Percentiles rank a stretch among this genome's conserved stretches.
These are phyloP conservation scores for Hyles lineata DNA, from an alignment of 2,888 invertebrate species.

Conservation along the genomic window DNA sequence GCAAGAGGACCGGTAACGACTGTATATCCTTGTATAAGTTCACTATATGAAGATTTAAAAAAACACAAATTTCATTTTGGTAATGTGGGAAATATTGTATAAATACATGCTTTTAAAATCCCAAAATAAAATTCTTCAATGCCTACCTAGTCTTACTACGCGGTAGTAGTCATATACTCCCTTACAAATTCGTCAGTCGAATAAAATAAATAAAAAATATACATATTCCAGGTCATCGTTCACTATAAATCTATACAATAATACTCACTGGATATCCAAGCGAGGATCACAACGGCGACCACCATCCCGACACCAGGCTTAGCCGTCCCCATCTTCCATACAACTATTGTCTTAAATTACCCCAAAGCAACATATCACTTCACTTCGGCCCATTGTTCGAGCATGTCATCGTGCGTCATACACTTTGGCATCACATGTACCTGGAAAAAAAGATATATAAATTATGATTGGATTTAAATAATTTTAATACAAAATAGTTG, in stretches of 20 bases:
- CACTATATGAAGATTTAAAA: no score
- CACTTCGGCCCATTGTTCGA: constrained; percentile 36
- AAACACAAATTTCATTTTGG: no score
- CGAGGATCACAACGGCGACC: constrained; percentile 59
- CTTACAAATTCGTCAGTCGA: no score
- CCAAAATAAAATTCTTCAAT: no score
- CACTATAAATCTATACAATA: neutral
- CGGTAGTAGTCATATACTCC: no score
- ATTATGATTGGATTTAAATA: neutral
- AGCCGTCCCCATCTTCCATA: constrained; percentile 64
- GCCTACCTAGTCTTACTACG: no score
- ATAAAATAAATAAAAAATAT: no score
- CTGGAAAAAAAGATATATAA: constrained; percentile 20
- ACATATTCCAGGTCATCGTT: no score
- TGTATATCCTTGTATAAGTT: no score
- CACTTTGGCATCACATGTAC: constrained; percentile 26
- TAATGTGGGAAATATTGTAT: no score
- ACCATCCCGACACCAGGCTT: constrained; percentile 51
- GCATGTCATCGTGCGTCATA: neutral
- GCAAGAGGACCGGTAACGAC: no score
- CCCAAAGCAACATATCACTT: constrained; percentile 34
- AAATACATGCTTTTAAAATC: no score
- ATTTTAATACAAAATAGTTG: neutral
- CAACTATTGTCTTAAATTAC: constrained; percentile 16
- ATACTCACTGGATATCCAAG: constrained; percentile 71